phyloP scores from a whole-genome alignment of 1,140 invertebrate genomes.

The Daktulosphaira vitifoliae region DNA sequence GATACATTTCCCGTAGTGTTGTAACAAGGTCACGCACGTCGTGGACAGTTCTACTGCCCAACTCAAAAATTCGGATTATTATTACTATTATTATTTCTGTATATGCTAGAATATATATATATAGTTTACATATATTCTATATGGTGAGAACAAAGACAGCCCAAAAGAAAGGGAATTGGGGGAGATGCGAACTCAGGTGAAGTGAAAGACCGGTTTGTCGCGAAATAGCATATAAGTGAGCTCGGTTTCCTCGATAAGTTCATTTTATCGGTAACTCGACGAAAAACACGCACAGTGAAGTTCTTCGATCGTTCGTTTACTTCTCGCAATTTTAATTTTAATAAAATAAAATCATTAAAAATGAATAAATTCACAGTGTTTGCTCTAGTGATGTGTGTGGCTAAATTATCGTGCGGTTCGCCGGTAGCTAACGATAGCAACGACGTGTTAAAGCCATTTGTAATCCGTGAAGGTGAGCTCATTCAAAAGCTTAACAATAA shows the following conservation, averaged over 20 bases:
- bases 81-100: too few relatives aligned
- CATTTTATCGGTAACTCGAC: constrained; percentile 9
- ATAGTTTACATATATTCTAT: neutral
- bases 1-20: neutral
- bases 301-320: neutral
- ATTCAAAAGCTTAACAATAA: constrained; percentile 63
- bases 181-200: neutral
- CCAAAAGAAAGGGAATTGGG: constrained; percentile 18
- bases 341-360: too few relatives aligned
- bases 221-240: constrained; percentile 29
- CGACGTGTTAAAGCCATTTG: neutral
- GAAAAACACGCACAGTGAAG: neutral
- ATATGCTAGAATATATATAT: too few relatives aligned
- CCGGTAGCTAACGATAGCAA: neutral
- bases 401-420: neutral
- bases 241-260: neutral
- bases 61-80: neutral
- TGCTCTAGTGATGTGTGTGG: neutral
- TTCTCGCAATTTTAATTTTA: neutral
- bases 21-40: neutral
- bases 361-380: neutral
- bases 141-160: constrained; percentile 7
- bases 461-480: constrained; percentile 54
- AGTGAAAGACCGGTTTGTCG: constrained; percentile 20
- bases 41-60: neutral